Conservation (phyloP, 2,888 invertebrate genomes). For the Metellina segmentata region DNA sequence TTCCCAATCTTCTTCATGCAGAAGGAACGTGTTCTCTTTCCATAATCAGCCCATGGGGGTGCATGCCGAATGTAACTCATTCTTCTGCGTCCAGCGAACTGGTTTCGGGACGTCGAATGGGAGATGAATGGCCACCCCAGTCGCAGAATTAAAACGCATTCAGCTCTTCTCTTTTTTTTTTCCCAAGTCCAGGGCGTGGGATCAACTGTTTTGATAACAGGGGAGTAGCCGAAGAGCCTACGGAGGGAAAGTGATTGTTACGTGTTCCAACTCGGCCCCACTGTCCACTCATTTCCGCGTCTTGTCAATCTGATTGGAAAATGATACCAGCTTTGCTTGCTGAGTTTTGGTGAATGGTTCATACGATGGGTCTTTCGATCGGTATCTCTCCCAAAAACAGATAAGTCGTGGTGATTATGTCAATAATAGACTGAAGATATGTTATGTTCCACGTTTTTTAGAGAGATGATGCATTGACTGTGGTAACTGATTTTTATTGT, state of each 20-base stretch:
- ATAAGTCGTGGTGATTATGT: no score
- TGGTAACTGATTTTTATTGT: no score
- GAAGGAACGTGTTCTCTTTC: conserved; percentile 34
- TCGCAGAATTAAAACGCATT: conserved; percentile 31
- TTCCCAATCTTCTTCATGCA: neutral
- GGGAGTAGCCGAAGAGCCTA: conserved; percentile 46
- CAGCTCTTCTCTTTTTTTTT: conserved; percentile 8
- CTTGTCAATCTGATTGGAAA: conserved; percentile 19
- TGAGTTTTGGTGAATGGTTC: no score
- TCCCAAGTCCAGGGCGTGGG: conserved; percentile 42
- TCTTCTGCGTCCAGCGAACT: conserved; percentile 29
- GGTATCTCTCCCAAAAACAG: no score
- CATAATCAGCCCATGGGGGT: conserved; percentile 8
- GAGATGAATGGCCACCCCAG: conserved; percentile 59
- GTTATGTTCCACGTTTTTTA: no score
- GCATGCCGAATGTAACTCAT: conserved; percentile 21
- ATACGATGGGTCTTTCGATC: no score
- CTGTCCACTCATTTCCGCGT: conserved; percentile 27
- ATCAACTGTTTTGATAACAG: conserved; percentile 30
- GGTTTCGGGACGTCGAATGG: conserved; percentile 11
- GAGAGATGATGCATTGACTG: no score
- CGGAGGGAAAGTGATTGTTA: conserved; percentile 43
- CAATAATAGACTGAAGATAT: no score
- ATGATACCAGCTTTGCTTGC: conserved; percentile 8
- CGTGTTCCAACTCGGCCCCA: neutral